Evolutionary conservation across 2,888 invertebrate genomes (phyloP).

Genomic region (Rambutsinella grinnellia): DNA sequence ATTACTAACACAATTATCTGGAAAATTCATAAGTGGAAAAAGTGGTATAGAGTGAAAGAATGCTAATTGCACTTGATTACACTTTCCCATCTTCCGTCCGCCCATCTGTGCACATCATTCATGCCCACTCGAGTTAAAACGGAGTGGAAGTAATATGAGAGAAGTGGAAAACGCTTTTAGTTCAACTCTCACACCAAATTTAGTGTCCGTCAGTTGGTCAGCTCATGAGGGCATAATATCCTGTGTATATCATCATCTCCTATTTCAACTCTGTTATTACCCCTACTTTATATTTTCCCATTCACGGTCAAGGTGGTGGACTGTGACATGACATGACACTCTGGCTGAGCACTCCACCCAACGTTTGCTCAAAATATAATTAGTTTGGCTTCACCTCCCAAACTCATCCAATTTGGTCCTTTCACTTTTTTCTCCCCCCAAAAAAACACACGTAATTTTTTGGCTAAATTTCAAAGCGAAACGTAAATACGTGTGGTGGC

Average conservation of each 20-base stretch:
- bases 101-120: background rate
- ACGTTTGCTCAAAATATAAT: background rate
- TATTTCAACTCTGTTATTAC: background rate
- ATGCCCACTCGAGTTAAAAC: background rate
- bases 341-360: background rate
- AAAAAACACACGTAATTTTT: no score
- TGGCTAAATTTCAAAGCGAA: background rate
- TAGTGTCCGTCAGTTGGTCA: background rate
- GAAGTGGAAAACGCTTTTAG: no score
- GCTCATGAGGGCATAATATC: no score
- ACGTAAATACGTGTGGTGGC: no score
- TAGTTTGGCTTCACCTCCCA: background rate
- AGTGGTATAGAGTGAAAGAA: background rate
- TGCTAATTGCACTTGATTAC: background rate
- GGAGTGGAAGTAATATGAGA: background rate
- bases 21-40: constrained; percentile 1
- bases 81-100: background rate
- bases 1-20: background rate
- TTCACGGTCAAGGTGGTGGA: background rate
- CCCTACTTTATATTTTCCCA: background rate
- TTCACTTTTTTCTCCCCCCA: background rate
- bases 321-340: background rate
- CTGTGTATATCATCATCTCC: no score
- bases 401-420: background rate
- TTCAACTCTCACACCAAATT: background rate